These are phyloP conservation scores for Scaptomyza tumidula DNA, from an alignment of 2,888 invertebrate species.

Conservation along the genomic window DNA sequence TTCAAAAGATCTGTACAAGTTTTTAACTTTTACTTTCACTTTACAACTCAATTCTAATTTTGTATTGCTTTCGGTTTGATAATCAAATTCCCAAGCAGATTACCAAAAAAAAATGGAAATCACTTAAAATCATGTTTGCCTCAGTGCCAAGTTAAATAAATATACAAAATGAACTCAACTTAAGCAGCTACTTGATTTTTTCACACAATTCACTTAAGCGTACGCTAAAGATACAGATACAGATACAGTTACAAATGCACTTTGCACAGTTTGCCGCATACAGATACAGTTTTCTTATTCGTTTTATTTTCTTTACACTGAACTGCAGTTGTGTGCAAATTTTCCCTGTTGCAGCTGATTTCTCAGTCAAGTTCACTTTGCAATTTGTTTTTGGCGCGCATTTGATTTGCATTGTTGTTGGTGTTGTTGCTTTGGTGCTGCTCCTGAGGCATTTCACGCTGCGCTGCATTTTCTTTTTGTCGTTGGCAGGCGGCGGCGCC, in stretches of 20 bases:
- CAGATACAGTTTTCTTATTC: slow-evolving; percentile 4
- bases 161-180: slow-evolving; percentile 29
- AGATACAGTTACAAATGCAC: slow-evolving; percentile 14
- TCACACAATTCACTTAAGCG: slow-evolving; percentile 54
- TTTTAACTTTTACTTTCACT: no score
- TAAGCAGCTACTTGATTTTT: slow-evolving; percentile 19
- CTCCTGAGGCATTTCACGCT: slow-evolving; percentile 73
- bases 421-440: slow-evolving; percentile 43
- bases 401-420: slow-evolving; percentile 65
- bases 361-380: slow-evolving; percentile 83
- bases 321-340: slow-evolving; percentile 28
- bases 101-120: slow-evolving; percentile 31
- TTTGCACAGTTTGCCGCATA: slow-evolving; percentile 5
- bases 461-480: slow-evolving; percentile 64
- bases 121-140: slow-evolving; percentile 52
- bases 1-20: no score
- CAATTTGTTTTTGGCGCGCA: slow-evolving; percentile 76
- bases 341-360: slow-evolving; percentile 61
- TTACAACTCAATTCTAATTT: no score
- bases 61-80: no score
- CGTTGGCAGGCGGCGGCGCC: slow-evolving; percentile 66
- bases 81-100: no score
- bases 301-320: background rate
- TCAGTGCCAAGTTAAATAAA: slow-evolving; percentile 10
- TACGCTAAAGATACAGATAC: slow-evolving; percentile 44